Evolutionary conservation across 2,888 invertebrate species (phyloP), one percentile per base, ranked within the genome.

Genomic region (Crossocerus cetratus): DNA sequence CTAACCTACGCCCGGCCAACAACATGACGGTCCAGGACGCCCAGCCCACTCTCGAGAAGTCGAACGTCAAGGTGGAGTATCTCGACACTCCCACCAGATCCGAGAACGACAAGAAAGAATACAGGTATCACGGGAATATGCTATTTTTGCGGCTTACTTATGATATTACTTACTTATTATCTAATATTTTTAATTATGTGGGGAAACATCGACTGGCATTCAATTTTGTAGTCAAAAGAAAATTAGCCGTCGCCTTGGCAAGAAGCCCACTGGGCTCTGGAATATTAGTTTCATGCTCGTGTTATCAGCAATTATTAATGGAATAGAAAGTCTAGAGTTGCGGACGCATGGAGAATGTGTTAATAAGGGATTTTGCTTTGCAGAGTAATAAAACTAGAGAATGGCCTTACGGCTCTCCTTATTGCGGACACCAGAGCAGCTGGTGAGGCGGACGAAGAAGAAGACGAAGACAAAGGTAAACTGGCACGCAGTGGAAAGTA

Each of bases 61-160:
- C 64, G 45, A 45, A 75, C 13, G 49, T 70, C 8, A 80, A 82
- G 42, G 78, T 85, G 3, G 76, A 82, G 5, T 89, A 89, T 71
- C 80, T 91, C n/a, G 84, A 88, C 3, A 90, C 91, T 77, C 96
- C 96, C 11, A 92, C 93, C 44, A 95, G 96, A 90, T 95, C 96
- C 61, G 92, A 92, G 66, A 94, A 93, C 79, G 96, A 96, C 90
- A 94, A 94, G 87, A 96, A 96, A 87, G 91, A 94, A 68, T 96
- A 96, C 88, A 95, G 93, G 95, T 95, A 82, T 8, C 1, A 32
- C n/a, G n/a, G n/a, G 4, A 32, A 32, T 5, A 32, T 32, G 11
- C 8, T 32, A n/a, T n/a, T n/a, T n/a, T n/a, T n/a, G n/a, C n/a
- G n/a, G n/a, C n/a, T n/a, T n/a, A n/a, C n/a, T n/a, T n/a, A n/a